Base-by-base conservation (phyloP, 2,797 vertebrate genomes). In the Dendrocincla fuliginosa region DNA sequence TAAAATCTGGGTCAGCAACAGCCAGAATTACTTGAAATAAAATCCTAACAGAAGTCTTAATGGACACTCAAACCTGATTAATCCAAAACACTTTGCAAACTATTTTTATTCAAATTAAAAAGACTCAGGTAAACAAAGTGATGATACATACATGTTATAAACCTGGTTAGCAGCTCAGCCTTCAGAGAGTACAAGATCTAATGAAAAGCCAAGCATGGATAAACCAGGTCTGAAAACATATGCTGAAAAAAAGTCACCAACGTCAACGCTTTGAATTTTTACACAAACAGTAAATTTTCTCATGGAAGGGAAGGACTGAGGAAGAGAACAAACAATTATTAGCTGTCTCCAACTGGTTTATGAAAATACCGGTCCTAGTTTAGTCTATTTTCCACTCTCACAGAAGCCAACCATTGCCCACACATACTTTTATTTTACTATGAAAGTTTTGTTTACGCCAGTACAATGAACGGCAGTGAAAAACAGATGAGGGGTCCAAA, bases 51-150 rank as follows among this genome's bases (percentile, higher is more conserved):
- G 19, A 95, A 96, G 17, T 75, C 93, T 97, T 90, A 94, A 97
- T 59, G 90, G 97, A 97, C 96, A 89, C 93, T 97, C 96, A 98
- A 97, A 97, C 95, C 96, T 97, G 95, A 96, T 97, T 98, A 98
- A 97, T 97, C 97, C 97, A 97, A 97, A 98, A 97, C 97, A 98
- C 96, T 97, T 98, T 97, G 95, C 97, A 98, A 98, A 98, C 97
- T 98, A 97, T 97, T 98, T 98, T 98, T 98, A 98, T 98, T 98
- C 95, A 97, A 97, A 98, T 97, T 98, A 98, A 98, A 98, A 98
- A 98, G 97, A 97, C 97, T 98, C 95, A 96, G 92, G 96, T 97
- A 97, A 97, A 98, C 98, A 98, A 98, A 98, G 83, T 97, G 97
- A 98, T 97, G 96, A 97, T 98, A 98, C 97, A 98, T 97, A 98